Conservation (phyloP, 2,113 vertebrate genomes). For the Zosterops japonicus region DNA sequence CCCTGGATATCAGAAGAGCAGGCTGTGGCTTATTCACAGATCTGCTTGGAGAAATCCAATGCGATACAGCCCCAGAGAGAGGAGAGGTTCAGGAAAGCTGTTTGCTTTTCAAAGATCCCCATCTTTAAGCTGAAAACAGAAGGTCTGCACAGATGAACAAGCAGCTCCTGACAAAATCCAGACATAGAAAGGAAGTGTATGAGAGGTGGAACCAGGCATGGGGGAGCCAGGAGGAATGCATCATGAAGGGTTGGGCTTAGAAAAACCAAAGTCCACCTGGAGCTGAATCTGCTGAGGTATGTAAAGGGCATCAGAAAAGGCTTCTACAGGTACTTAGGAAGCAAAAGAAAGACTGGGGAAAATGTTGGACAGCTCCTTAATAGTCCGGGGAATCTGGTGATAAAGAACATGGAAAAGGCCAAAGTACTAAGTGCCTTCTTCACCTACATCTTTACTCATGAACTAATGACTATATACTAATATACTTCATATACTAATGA, state of each 20-base stretch:
- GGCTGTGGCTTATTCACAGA: neutral
- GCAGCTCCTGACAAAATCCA: neutral
- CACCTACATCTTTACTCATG: neutral
- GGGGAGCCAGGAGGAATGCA: neutral
- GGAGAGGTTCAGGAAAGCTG: neutral
- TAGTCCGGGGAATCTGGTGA: neutral
- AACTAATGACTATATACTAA: neutral
- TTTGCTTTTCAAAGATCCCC: neutral
- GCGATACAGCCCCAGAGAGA: neutral
- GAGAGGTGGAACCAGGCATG: neutral
- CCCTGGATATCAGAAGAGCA: neutral
- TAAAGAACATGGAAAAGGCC: neutral
- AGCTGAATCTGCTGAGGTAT: neutral
- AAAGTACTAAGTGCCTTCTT: neutral
- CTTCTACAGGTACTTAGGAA: neutral
- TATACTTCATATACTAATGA: neutral
- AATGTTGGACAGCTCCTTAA: neutral
- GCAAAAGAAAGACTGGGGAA: neutral
- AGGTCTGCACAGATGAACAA: neutral
- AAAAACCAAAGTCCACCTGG: neutral
- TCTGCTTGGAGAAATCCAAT: neutral
- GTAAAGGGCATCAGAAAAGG: neutral
- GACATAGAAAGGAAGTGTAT: neutral
- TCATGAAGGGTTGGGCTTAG: neutral
- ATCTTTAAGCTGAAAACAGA: neutral